These are phyloP conservation scores for Drosophila baimaii DNA, from an alignment of 1,140 invertebrate species.

Conservation along the genomic window DNA sequence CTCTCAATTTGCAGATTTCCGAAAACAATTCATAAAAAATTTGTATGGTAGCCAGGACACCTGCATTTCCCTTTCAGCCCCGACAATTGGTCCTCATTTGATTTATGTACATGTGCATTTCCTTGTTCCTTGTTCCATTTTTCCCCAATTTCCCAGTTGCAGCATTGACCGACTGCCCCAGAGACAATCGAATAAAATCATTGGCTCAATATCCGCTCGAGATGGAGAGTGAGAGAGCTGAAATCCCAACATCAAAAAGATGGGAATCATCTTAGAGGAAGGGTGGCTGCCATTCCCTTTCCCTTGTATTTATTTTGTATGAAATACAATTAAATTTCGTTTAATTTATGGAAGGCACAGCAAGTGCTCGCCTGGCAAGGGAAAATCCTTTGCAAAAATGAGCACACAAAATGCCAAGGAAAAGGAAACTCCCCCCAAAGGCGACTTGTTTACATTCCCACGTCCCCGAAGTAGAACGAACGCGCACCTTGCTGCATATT, in stretches of 20 bases:
- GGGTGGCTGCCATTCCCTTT: constrained; percentile 41
- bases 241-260: constrained; percentile 27
- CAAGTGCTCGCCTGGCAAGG: constrained; percentile 37
- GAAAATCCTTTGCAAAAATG: constrained; percentile 51
- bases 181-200: constrained; percentile 76
- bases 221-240: not conserved
- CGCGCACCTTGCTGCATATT: constrained; percentile 67
- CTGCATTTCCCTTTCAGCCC: constrained; percentile 18
- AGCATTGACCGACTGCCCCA: constrained; percentile 35
- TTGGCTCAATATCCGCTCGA: constrained; percentile 77
- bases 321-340: constrained; percentile 80
- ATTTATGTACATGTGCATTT: constrained; percentile 41
- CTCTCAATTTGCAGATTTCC: constrained; percentile 14
- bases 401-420: constrained; percentile 20
- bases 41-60: constrained; percentile 10
- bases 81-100: constrained; percentile 23
- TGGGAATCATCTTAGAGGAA: constrained; percentile 49
- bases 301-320: constrained; percentile 39
- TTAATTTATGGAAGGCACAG: constrained; percentile 64
- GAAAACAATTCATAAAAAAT: not conserved
- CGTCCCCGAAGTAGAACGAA: constrained; percentile 40
- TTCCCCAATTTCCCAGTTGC: constrained; percentile 55
- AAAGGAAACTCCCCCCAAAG: constrained; percentile 46
- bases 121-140: constrained; percentile 35
- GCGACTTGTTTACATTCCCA: constrained; percentile 78